A percentile compares a stretch with the other conserved stretches of the same genome.
phyloP scores from a whole-genome alignment of 2,797 vertebrate species.

The Myiothlypis chrysogaster region DNA sequence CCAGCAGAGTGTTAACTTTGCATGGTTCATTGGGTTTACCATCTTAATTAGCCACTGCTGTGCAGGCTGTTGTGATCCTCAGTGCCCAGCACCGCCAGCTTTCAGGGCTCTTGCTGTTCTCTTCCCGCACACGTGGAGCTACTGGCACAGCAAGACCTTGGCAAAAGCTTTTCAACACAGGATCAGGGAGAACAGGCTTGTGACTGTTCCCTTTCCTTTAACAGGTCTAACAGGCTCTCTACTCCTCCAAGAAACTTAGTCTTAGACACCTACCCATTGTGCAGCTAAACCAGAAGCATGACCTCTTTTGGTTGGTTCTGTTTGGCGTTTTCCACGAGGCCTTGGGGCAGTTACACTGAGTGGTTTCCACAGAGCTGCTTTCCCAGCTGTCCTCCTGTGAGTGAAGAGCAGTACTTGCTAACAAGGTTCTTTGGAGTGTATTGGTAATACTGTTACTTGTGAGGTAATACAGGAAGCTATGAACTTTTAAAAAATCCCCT shows the following conservation, averaged over 20 bases:
- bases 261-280: background rate
- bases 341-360: background rate
- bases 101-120: background rate
- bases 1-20: background rate
- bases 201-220: background rate
- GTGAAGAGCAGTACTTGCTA: background rate
- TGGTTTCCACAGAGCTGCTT: background rate
- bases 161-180: background rate
- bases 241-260: background rate
- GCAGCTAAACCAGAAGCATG: background rate
- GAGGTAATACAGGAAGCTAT: background rate
- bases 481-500: background rate
- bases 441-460: background rate
- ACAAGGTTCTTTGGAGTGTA: background rate
- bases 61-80: background rate
- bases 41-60: background rate
- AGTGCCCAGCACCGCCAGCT: background rate
- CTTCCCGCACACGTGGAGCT: accelerated
- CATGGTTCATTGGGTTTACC: background rate
- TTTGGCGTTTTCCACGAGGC: background rate
- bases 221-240: background rate
- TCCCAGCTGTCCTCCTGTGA: accelerated
- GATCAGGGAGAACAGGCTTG: background rate
- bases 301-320: background rate
- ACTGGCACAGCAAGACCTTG: background rate